Evolutionary conservation across 2,797 vertebrate genomes (phyloP), one percentile per base, ranked within the genome.

Genomic region (Cossypha dichroa): DNA sequence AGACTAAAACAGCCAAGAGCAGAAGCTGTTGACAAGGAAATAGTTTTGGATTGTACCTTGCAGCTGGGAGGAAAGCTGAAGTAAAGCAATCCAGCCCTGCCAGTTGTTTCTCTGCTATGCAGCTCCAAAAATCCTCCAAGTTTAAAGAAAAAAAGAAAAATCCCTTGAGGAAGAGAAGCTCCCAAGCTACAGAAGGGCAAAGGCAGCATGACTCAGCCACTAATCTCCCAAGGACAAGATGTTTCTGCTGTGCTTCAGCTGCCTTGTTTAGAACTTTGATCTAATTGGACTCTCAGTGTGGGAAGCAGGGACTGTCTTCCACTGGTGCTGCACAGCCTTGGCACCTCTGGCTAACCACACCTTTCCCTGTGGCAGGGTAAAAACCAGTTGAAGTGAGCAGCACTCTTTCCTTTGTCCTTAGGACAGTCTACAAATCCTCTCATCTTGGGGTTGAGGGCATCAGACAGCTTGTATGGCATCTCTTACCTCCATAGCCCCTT

Each of bases 1-100:
- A 34, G 25, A 69, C 13, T 51, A 45, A 72, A 91, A 60, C 19
- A 76, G 46, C 31, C 45, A 91, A 77, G 41, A 86, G 17, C n/a
- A 80, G 77, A 85, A 83, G n/a, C 31, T 83, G 36, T 38, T 63
- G 63, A 83, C 25, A 72, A 68, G 36, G 28, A 79, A 89, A 73
- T 45, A 3, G 52, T 60, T 83, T 54, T 60, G 33, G 45, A 83
- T 68, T 60, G 23, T 29, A 69, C 48, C 19, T 75, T 55, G n/a
- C 33, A 83, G 26, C 33, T 80, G 29, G 6, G 17, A 87, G 21
- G 17, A 78, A 25, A 86, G 36, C 36, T 72, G 54, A 76, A 76
- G n/a, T 38, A 77, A 52, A 87, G 43, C 45, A 78, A 29, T 72
- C 17, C 62, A 67, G 33, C 49, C 26, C 40, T 63, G 36, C 11